Conservation (phyloP, 2,797 vertebrate species). For the Alectoris magna region DNA sequence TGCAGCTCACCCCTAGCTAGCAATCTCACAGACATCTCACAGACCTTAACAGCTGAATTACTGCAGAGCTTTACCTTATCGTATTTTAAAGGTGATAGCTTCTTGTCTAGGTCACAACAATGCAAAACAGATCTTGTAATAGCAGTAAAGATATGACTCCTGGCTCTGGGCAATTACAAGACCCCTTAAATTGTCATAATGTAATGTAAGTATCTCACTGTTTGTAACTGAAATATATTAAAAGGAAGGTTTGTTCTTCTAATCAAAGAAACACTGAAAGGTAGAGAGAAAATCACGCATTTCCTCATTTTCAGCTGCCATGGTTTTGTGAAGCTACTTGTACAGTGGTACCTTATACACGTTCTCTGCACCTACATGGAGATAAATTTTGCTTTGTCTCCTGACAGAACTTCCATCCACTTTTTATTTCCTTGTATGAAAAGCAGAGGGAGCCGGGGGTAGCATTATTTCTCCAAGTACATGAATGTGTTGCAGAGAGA, state of each 20-base stretch:
- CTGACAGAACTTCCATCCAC: background rate
- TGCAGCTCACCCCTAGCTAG: background rate
- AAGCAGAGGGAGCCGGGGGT: background rate
- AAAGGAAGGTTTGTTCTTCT: background rate
- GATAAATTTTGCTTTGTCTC: background rate
- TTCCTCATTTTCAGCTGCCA: background rate
- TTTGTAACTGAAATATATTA: background rate
- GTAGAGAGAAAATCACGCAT: background rate
- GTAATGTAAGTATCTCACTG: background rate
- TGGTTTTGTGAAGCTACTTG: background rate
- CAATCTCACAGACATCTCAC: background rate
- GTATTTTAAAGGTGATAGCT: background rate
- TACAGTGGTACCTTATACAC: background rate
- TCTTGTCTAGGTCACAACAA: slow-evolving; percentile 12
- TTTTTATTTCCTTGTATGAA: background rate
- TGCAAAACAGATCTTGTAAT: background rate
- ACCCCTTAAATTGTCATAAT: background rate
- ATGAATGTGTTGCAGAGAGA: background rate
- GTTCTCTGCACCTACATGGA: background rate
- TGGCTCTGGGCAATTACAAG: background rate
- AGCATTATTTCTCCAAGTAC: background rate
- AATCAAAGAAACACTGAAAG: background rate
- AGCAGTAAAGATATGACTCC: background rate
- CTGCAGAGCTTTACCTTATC: background rate
- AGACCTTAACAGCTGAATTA: background rate